Conservation (phyloP, 2,797 vertebrate species). For the Periparus ater region DNA sequence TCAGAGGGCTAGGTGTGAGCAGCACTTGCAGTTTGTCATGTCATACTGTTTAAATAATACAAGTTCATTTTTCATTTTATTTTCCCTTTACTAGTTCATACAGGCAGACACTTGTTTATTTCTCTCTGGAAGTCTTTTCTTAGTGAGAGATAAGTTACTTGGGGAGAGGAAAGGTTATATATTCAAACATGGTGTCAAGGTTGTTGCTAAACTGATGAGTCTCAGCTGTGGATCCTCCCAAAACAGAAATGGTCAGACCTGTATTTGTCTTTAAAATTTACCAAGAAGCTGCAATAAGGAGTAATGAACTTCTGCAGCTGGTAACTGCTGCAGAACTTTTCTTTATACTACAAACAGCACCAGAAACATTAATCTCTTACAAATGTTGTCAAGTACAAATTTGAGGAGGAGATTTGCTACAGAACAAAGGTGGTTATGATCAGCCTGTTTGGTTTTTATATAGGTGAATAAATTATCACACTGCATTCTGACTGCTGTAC, state of each 20-base stretch:
- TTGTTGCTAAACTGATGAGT: slow-evolving; percentile 14
- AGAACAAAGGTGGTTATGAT: not conserved
- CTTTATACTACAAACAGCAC: not conserved
- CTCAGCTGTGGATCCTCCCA: not conserved
- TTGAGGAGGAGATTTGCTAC: not conserved
- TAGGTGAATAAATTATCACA: not conserved
- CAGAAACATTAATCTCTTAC: not conserved
- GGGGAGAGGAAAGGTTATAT: slow-evolving; percentile 28
- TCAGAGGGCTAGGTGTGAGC: not conserved
- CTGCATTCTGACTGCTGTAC: not conserved
- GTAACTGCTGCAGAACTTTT: not conserved
- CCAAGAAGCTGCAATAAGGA: not conserved
- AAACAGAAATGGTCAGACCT: not conserved
- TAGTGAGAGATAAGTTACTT: slow-evolving; percentile 37
- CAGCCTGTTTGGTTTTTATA: not conserved
- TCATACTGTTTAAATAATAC: slow-evolving; percentile 49
- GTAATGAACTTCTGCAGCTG: not conserved
- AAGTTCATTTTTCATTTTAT: slow-evolving; percentile 41
- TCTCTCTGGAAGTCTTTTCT: slow-evolving; percentile 26
- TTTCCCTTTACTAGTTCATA: slow-evolving; percentile 40
- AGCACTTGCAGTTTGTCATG: slow-evolving; percentile 16
- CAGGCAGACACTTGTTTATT: slow-evolving; percentile 43
- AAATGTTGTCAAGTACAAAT: not conserved
- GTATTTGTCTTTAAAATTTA: not conserved
- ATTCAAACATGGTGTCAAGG: slow-evolving; percentile 27